Conservation (phyloP, 2,888 invertebrate genomes). For the Argyresthia albistria region DNA sequence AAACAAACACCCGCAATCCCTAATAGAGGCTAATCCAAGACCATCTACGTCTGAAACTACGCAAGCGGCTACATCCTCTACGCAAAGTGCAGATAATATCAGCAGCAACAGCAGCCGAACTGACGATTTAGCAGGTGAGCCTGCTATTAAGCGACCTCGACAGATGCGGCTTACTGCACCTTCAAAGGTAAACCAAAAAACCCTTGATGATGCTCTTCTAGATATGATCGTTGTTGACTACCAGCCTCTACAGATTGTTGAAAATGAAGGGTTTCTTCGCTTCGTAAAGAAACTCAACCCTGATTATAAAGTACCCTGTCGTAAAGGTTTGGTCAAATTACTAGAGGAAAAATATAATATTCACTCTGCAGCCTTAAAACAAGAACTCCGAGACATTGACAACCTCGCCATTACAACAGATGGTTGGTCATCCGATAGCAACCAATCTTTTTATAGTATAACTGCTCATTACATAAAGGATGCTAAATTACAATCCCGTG, state of each 20-base stretch:
- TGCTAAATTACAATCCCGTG: conserved; percentile 10
- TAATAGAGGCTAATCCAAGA: no score
- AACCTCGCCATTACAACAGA: conserved; percentile 16
- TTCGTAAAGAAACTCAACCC: conserved; percentile 20
- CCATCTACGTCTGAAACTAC: no score
- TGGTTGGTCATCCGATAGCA: conserved; percentile 16
- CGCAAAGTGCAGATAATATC: no score
- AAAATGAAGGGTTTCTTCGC: conserved; percentile 22
- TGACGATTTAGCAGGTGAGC: no score
- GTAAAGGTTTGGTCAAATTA: conserved; percentile 17
- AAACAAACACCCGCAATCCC: no score
- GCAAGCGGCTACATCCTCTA: no score
- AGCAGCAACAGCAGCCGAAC: no score
- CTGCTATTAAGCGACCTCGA: no score
- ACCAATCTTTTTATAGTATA: conserved; percentile 15
- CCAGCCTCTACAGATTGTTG: conserved; percentile 25
- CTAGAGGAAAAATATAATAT: conserved; percentile 15
- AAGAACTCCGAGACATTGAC: conserved; percentile 10
- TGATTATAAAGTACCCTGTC: conserved; percentile 18
- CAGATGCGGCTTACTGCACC: no score
- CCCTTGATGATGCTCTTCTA: conserved; percentile 16
- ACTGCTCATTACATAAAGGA: neutral
- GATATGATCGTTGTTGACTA: conserved; percentile 21
- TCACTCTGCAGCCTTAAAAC: conserved; percentile 7
- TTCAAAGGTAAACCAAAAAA: no score